phyloP scores from a whole-genome alignment of 2,888 invertebrate genomes.

The Stenoptilia bipunctidactyla region DNA sequence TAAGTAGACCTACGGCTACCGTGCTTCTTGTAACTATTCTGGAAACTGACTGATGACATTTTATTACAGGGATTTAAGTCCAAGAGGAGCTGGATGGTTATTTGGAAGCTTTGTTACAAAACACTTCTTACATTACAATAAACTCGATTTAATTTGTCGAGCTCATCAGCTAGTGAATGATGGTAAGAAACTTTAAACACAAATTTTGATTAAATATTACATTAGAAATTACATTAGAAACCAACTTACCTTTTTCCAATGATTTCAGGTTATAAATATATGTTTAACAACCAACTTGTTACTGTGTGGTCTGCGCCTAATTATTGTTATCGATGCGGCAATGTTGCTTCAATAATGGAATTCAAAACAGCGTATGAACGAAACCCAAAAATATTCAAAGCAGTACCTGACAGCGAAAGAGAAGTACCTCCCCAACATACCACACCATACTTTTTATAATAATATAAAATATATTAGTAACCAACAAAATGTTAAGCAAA shows the following conservation, averaged over 20 bases:
- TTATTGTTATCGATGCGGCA: conserved; percentile 99
- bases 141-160: conserved; percentile 93
- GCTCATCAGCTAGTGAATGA: conserved; percentile 99
- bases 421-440: conserved; percentile 93
- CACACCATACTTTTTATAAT: conserved; percentile 92
- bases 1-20: no score
- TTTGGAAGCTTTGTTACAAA: conserved; percentile 96
- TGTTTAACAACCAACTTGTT: conserved; percentile 96
- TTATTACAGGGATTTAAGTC: conserved; percentile 81
- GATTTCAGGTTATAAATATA: conserved; percentile 92
- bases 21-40: no score
- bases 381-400: conserved; percentile 89
- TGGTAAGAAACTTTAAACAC: conserved; percentile 76
- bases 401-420: conserved; percentile 94
- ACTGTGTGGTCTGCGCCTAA: conserved; percentile 99
- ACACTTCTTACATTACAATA: conserved; percentile 94
- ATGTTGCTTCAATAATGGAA: conserved; percentile 96
- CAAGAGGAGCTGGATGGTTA: conserved; percentile 97
- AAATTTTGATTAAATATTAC: no score
- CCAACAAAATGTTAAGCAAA: conserved; percentile 15
- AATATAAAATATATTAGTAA: neutral
- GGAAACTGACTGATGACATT: no score
- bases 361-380: conserved; percentile 85
- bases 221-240: no score
- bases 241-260: no score